Conservation (phyloP, 2,113 vertebrate genomes). For the Festucalex cinctus region DNA sequence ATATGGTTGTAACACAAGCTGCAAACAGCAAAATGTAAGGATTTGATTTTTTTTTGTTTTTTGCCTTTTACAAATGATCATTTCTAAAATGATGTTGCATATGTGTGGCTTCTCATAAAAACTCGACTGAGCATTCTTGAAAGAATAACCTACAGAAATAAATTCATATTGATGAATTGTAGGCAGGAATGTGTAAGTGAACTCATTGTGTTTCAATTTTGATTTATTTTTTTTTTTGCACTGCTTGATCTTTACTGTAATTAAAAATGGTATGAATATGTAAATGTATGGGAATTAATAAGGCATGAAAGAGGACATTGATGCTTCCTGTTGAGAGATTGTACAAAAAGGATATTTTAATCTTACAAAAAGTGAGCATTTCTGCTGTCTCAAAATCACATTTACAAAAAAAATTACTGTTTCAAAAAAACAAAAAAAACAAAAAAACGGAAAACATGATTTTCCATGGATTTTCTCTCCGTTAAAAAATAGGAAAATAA, state of each 20-base stretch:
- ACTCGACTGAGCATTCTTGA: too few relatives aligned
- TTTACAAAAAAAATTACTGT: conserved; percentile 9
- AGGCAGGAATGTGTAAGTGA: neutral
- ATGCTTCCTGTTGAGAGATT: neutral
- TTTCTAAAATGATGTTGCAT: too few relatives aligned
- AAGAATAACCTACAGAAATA: too few relatives aligned
- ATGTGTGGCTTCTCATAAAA: too few relatives aligned
- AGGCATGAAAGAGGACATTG: neutral
- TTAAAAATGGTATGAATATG: neutral
- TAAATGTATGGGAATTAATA: neutral
- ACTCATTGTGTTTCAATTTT: neutral
- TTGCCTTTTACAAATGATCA: too few relatives aligned
- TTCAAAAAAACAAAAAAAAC: too few relatives aligned
- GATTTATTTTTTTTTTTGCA: neutral
- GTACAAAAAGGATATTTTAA: neutral
- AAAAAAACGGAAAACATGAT: neutral
- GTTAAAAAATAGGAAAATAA: neutral
- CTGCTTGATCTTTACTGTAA: neutral
- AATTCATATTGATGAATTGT: too few relatives aligned
- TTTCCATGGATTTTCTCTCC: neutral
- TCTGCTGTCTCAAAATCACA: conserved; percentile 11
- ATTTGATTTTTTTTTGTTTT: too few relatives aligned
- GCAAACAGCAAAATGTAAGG: too few relatives aligned
- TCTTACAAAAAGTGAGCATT: neutral
- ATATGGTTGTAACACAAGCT: neutral